phyloP scores from a whole-genome alignment of 2,888 invertebrate genomes.

The Thalpophila matura region DNA sequence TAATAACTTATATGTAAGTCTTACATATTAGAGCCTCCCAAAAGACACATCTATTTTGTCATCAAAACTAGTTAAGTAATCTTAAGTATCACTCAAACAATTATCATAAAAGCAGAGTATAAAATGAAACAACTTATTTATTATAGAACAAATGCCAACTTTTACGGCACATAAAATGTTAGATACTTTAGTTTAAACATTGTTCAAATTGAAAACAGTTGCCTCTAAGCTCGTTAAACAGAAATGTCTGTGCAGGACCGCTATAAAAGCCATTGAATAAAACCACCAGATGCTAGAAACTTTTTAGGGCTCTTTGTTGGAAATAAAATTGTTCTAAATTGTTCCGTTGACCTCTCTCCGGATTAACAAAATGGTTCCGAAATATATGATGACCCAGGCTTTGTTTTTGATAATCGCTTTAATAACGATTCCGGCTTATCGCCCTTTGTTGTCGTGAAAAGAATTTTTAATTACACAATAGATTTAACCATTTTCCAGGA shows the following conservation, averaged over 20 bases:
- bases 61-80: slow-evolving; percentile 21
- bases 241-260: slow-evolving; percentile 41
- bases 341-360: slow-evolving; percentile 27
- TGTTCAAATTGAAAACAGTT: slow-evolving; percentile 65
- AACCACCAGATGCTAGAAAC: slow-evolving; percentile 55
- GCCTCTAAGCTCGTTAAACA: slow-evolving; percentile 57
- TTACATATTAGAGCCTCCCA: background rate
- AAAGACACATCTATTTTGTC: background rate
- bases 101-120: slow-evolving; percentile 41
- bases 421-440: slow-evolving; percentile 30
- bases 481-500: background rate
- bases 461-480: background rate
- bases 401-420: slow-evolving; percentile 39
- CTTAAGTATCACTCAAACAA: slow-evolving; percentile 29
- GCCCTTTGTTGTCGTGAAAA: slow-evolving; percentile 25
- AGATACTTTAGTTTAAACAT: slow-evolving; percentile 57
- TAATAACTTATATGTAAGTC: too few species aligned
- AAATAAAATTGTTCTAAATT: slow-evolving; percentile 45
- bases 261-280: slow-evolving; percentile 58
- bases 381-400: slow-evolving; percentile 24
- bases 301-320: slow-evolving; percentile 35
- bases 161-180: slow-evolving; percentile 66
- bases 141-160: slow-evolving; percentile 47
- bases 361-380: slow-evolving; percentile 51
- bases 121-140: slow-evolving; percentile 62